Evolutionary conservation across 2,113 vertebrate species (phyloP), one percentile per base, ranked within the genome.

Genomic region (Aplodontia rufa): DNA sequence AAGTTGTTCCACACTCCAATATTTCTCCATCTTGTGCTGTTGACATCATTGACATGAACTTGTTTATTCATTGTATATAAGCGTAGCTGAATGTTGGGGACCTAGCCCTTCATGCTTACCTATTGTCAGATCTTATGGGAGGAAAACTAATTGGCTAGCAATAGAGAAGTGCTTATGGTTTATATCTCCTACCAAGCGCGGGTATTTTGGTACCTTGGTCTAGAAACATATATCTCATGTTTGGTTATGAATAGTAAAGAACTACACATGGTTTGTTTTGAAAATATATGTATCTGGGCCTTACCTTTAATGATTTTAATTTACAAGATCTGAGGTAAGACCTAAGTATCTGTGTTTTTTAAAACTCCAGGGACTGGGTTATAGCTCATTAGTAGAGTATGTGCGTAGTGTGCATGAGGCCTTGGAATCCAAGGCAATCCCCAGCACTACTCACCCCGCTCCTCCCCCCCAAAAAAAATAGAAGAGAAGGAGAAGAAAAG

Each of bases 191-290:
- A 22, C 8, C 12, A 32, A 9, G 86, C 86, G 53, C 53, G 6
- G n/a, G 45, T 37, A 51, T 75, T 94, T 91, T 40, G 47, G 40
- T 81, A 30, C 53, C 68, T 87, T 66, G 20, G 24, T 58, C 72
- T 91, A 60, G 68, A 93, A 87, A 60, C 60, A 16, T 64, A 93
- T n/a, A 47, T 94, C 53, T 83, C 30, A n/a, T 75, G 32, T 55
- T 45, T 81, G 75, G 47, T 42, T 91, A 0, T 74, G 14, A 81
- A 42, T 68, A 83, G 24, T 68, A 37, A 90, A 90, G 71, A 71
- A 76, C n/a, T 55, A 14, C 16, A 26, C 8, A 20, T 68, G 20
- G n/a, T n/a, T 5, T n/a, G 8, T 64, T 87, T 95, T 94, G 58
- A 69, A 96, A 93, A 75, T 93, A 35, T 17, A 64, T 75, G 19